A percentile compares a stretch with the other conserved stretches of the same genome.
Conservation (phyloP, 2,797 vertebrate species). For the Gallinago solitaria region DNA sequence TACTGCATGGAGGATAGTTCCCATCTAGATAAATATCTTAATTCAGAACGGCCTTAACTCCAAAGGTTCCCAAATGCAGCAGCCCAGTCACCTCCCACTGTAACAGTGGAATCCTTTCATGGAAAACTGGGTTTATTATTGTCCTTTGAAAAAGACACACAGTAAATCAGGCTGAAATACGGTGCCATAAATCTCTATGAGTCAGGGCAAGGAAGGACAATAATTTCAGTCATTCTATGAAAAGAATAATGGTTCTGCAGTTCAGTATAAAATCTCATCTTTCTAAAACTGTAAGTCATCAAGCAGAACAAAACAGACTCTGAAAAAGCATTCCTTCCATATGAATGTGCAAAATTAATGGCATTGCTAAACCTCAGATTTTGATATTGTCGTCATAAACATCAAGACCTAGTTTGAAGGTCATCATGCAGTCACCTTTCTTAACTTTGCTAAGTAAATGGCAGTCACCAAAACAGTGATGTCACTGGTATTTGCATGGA, state of each 20-base stretch:
- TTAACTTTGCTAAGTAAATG: neutral
- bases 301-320: slow-evolving; percentile 30
- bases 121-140: slow-evolving; percentile 11
- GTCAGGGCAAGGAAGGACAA: slow-evolving; percentile 4
- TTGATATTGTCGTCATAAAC: neutral
- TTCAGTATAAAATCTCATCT: slow-evolving; percentile 13
- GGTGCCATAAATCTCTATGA: neutral
- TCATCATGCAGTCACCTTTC: neutral
- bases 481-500: neutral
- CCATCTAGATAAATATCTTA: neutral
- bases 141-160: neutral
- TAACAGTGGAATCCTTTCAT: neutral
- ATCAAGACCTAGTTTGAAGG: neutral
- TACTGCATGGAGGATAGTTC: neutral
- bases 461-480: neutral
- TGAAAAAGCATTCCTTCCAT: slow-evolving; percentile 35
- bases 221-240: neutral
- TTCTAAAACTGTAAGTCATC: slow-evolving; percentile 19
- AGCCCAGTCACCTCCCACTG: neutral
- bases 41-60: neutral
- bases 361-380: neutral
- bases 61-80: neutral
- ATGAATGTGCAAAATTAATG: neutral
- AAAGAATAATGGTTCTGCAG: slow-evolving; percentile 15
- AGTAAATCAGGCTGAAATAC: slow-evolving; percentile 27